Evolutionary conservation across 2,797 vertebrate genomes (phyloP).

Genomic region (Sebastolobus altivelis): DNA sequence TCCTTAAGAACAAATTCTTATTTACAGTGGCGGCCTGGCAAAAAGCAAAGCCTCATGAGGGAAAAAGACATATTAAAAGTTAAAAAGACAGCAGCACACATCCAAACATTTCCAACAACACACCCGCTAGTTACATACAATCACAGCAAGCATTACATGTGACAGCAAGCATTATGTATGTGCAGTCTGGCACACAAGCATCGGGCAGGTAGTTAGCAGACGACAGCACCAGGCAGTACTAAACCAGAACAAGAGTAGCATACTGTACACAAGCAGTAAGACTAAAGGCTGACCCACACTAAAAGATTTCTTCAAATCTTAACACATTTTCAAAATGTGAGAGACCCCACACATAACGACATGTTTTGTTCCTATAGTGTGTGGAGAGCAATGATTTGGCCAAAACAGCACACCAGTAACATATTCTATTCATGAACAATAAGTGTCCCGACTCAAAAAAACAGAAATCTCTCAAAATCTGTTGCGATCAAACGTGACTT

Average conservation of each 20-base stretch:
- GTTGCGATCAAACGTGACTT: too few relatives aligned
- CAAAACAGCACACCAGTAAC: too few relatives aligned
- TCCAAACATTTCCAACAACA: background rate
- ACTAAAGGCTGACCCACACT: background rate
- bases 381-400: too few relatives aligned
- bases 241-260: slow-evolving; percentile 1
- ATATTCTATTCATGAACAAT: too few relatives aligned
- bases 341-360: too few relatives aligned
- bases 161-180: background rate
- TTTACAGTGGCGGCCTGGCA: background rate
- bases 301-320: too few relatives aligned
- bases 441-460: too few relatives aligned
- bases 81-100: background rate
- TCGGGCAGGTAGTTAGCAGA: background rate
- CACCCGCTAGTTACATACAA: background rate
- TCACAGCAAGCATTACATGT: background rate
- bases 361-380: too few relatives aligned
- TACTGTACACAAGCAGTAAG: background rate
- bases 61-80: background rate
- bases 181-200: background rate
- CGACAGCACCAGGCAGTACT: background rate
- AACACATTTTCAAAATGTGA: too few relatives aligned
- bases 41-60: background rate
- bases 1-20: background rate
- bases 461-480: too few relatives aligned